Conservation (phyloP, 2,113 vertebrate species). For the Heterochromis multidens region DNA sequence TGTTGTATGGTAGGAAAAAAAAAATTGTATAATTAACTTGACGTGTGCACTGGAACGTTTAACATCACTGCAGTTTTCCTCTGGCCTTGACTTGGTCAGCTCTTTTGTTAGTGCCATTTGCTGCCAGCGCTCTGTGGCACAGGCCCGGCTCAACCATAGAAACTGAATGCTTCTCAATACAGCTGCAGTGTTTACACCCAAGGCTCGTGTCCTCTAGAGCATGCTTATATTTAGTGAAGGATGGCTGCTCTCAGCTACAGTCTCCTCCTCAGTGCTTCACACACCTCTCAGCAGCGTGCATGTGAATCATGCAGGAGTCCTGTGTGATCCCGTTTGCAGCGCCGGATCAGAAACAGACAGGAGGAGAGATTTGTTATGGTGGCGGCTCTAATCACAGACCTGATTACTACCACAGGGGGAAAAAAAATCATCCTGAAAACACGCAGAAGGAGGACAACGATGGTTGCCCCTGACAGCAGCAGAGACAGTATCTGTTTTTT, state of each 20-base stretch:
- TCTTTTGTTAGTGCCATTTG: neutral
- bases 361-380: neutral
- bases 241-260: neutral
- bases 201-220: neutral
- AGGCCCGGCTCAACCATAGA: neutral
- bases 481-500: neutral
- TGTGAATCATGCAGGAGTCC: slow-evolving; percentile 2
- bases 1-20: neutral
- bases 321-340: neutral
- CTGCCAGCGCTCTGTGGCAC: neutral
- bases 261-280: neutral
- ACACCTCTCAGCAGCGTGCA: neutral
- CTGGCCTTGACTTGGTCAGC: neutral
- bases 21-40: neutral
- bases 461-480: slow-evolving; percentile 15
- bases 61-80: neutral
- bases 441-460: neutral
- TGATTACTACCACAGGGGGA: neutral
- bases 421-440: neutral
- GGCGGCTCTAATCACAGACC: neutral
- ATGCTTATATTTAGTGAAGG: slow-evolving; percentile 1
- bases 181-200: neutral
- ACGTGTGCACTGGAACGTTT: neutral
- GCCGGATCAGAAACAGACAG: neutral
- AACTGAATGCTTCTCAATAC: neutral